Evolutionary conservation across 1,140 invertebrate species (phyloP).

Genomic region (Pseudomyrmex pallidus): DNA sequence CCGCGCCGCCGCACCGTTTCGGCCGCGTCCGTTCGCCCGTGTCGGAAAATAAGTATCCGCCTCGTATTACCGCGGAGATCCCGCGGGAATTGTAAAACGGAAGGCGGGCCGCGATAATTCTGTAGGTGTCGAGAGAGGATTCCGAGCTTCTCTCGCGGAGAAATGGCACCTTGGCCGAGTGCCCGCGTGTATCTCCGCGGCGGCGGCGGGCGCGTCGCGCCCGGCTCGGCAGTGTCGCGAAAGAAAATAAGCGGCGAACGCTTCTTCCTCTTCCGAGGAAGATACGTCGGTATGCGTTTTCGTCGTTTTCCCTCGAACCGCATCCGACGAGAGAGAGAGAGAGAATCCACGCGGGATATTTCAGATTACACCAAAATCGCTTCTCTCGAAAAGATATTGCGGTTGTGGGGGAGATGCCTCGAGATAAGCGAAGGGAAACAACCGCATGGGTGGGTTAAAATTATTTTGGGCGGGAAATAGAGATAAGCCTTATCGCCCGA

Average conservation of each 20-base stretch:
- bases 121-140: conserved; percentile 69
- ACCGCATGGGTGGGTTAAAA: too few species aligned
- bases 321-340: not conserved
- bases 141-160: conserved; percentile 34
- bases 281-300: not conserved
- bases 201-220: too few species aligned
- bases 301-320: not conserved
- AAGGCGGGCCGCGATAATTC: conserved; percentile 68
- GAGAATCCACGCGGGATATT: not conserved
- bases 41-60: conserved; percentile 69
- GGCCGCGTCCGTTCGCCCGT: conserved; percentile 51
- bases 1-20: not conserved
- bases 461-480: too few species aligned
- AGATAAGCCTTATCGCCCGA: too few species aligned
- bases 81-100: conserved; percentile 70
- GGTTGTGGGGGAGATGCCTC: not conserved
- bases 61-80: conserved; percentile 58
- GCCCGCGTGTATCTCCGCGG: conserved; percentile 54
- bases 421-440: not conserved
- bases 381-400: not conserved
- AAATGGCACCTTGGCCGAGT: conserved; percentile 70
- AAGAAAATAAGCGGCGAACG: conserved; percentile 60
- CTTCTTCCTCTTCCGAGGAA: not conserved
- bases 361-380: not conserved
- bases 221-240: conserved; percentile 34